Conservation (phyloP, 2,113 vertebrate species). For the Penelope pileata region DNA sequence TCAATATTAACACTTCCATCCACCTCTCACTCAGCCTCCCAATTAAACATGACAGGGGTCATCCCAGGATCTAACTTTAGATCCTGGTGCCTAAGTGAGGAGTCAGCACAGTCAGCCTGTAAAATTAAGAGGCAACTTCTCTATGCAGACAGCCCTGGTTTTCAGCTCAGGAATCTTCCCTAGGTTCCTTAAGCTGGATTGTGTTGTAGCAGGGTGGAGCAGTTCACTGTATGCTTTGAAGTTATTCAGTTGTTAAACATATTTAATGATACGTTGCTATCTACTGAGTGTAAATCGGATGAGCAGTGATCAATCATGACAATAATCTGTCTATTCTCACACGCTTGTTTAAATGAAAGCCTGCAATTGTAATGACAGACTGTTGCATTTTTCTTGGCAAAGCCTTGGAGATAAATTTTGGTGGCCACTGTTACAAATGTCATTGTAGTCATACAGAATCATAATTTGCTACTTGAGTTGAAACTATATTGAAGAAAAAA, state of each 20-base stretch:
- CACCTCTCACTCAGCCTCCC: neutral
- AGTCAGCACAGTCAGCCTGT: fast-evolving
- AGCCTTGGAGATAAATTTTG: neutral
- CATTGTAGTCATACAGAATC: neutral
- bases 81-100: neutral
- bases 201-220: neutral
- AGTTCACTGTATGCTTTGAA: neutral
- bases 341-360: neutral
- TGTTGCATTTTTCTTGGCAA: neutral
- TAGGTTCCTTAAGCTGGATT: neutral
- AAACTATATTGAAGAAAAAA: neutral
- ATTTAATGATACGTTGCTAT: neutral
- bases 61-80: neutral
- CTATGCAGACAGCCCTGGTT: neutral
- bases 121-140: neutral
- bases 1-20: neutral
- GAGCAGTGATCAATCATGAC: fast-evolving
- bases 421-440: neutral
- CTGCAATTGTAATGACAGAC: neutral
- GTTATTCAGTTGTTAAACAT: neutral
- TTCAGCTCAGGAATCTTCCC: neutral
- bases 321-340: neutral
- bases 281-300: neutral
- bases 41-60: neutral
- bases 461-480: neutral